Conservation (phyloP, 2,888 invertebrate species). For the Leptogaster cylindrica region DNA sequence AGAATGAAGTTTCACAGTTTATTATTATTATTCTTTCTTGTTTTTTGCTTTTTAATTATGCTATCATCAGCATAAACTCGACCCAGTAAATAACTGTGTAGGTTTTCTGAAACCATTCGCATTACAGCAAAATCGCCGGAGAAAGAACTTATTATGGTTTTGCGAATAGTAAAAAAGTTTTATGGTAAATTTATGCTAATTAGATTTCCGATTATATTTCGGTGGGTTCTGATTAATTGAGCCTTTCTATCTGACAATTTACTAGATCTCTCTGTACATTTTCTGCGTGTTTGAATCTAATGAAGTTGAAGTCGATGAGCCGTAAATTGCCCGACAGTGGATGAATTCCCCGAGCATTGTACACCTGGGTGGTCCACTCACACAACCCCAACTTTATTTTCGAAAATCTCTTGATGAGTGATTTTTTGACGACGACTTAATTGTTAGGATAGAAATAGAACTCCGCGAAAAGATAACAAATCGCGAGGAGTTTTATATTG, state of each 20-base stretch:
- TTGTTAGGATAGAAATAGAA: too few relatives aligned
- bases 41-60: conserved; percentile 24
- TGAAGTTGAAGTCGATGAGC: conserved; percentile 40
- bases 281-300: conserved; percentile 34
- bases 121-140: neutral
- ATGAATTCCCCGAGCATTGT: conserved; percentile 3
- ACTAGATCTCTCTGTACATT: conserved; percentile 19
- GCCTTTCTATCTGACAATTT: conserved; percentile 31
- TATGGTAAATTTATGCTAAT: conserved; percentile 31
- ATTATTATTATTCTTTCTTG: conserved; percentile 1
- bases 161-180: conserved; percentile 31
- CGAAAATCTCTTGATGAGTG: conserved; percentile 21
- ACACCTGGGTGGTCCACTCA: conserved; percentile 30
- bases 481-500: too few relatives aligned
- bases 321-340: conserved; percentile 30
- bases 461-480: too few relatives aligned
- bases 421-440: conserved; percentile 31
- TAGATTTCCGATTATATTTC: conserved; percentile 17
- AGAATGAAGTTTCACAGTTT: neutral
- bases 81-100: neutral
- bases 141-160: conserved; percentile 15
- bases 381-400: conserved; percentile 17
- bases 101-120: neutral
- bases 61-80: conserved; percentile 1
- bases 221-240: conserved; percentile 34